A percentile compares a stretch with the other conserved stretches of the same genome.
Evolutionary conservation across 2,113 vertebrate genomes (phyloP).

Genomic region (Siniperca knerii): DNA sequence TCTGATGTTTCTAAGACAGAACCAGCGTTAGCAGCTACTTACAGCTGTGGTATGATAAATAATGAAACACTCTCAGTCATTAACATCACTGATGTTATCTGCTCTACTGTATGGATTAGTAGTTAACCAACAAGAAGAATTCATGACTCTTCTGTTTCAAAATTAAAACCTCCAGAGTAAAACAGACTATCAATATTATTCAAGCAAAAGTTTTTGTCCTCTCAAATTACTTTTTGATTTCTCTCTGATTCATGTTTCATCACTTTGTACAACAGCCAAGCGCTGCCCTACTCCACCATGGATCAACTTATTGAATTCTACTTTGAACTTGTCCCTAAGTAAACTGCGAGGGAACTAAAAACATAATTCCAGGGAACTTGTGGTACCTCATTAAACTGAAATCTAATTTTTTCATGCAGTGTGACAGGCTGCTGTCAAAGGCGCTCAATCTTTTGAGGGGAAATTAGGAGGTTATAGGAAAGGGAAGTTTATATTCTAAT

Average conservation of each 20-base stretch:
- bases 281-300: background rate
- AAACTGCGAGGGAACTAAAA: background rate
- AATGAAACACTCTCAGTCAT: background rate
- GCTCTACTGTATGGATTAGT: background rate
- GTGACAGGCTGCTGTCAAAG: background rate
- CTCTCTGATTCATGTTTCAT: conserved; percentile 21
- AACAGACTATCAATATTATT: background rate
- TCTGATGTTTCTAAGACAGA: background rate
- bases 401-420: background rate
- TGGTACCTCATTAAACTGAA: conserved; percentile 5
- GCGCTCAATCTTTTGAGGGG: background rate
- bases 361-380: background rate
- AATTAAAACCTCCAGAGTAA: background rate
- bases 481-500: background rate
- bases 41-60: background rate
- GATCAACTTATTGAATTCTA: conserved; percentile 15
- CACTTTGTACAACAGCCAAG: background rate
- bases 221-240: background rate
- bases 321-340: conserved; percentile 33
- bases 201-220: background rate
- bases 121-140: background rate
- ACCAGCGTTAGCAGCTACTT: background rate
- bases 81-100: background rate
- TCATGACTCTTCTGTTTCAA: too few relatives aligned
- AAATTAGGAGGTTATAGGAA: background rate